Evolutionary conservation across 2,113 vertebrate species (phyloP), one percentile per base, ranked within the genome.

Genomic region (Ploceus nigricollis): DNA sequence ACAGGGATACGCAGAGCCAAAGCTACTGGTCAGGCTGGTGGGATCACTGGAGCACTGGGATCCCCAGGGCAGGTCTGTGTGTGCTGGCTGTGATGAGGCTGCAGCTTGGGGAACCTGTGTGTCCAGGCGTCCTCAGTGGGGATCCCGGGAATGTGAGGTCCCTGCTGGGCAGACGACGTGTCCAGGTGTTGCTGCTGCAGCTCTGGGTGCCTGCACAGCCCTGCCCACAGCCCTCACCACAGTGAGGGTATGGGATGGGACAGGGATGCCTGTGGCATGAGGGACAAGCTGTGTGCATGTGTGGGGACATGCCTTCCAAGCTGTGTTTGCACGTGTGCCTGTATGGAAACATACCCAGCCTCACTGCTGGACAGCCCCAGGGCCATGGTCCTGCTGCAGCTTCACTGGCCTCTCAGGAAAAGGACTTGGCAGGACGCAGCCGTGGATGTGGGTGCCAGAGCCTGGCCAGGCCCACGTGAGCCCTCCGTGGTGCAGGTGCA

Each of bases 171-270:
- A 69, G 33, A 14, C 1, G 1, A 24, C 0, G 0, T 37, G 48
- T 30, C 78, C 13, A 13, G 54, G 20, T 12, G 30, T 4, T 2
- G 39, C 31, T 39, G 30, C 40, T 45, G 45, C 78, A 68, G 61
- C 61, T 40, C 69, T 9, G 45, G 24, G 39, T n/a, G 30, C 53
- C 53, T 30, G 39, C 53, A 25, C 69, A 54, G 69, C 28, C 45
- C 51, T 51, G 44, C 37, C 60, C 27, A 37, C 37, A 58, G 69
- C 24, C 39, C 39, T 35, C 21, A 8, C 11, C 39, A 31, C 44
- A 39, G 56, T 0, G 0, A 39, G 50, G 63, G 61, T 4, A 19
- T 1, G 0, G 35, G 63, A 65, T 11, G 20, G 45, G 16, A 50
- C 12, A 30, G 58, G 22, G 37, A 0, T n/a, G 39, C 45, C 45